phyloP scores from a whole-genome alignment of 2,888 invertebrate genomes.

The Choristoneura rosaceana region DNA sequence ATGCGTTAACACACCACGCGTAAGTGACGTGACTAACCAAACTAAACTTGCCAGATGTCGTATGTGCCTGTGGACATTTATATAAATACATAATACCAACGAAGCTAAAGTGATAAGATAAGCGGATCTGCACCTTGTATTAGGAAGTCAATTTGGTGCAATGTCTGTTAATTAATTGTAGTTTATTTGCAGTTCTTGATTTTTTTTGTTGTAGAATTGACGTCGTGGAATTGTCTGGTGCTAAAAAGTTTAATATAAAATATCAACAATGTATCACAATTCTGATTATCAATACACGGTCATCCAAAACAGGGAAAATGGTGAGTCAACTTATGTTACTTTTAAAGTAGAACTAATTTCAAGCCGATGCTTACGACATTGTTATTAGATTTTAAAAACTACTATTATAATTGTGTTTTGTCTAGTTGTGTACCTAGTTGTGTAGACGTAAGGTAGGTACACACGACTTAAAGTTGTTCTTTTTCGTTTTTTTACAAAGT shows the following conservation, averaged over 20 bases:
- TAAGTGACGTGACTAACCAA: constrained; percentile 8
- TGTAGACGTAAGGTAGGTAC: too few species aligned
- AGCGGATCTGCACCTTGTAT: constrained; percentile 12
- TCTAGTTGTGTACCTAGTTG: too few species aligned
- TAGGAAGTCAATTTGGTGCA: constrained; percentile 4
- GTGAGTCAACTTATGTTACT: constrained; percentile 56
- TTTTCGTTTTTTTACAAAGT: too few species aligned
- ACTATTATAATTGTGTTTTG: too few species aligned
- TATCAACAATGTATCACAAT: constrained; percentile 65
- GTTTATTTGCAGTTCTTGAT: neutral
- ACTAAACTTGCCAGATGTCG: constrained; percentile 6
- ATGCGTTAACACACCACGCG: constrained; percentile 8
- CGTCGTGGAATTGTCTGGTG: neutral
- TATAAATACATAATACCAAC: constrained; percentile 28
- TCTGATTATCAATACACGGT: constrained; percentile 73
- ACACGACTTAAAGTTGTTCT: too few species aligned
- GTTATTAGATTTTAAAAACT: too few species aligned
- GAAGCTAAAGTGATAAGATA: constrained; percentile 35
- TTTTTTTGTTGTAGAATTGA: neutral
- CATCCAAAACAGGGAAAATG: constrained; percentile 68
- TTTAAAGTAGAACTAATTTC: neutral
- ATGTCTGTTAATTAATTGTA: neutral
- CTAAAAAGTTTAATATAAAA: constrained; percentile 12
- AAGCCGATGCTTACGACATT: too few species aligned
- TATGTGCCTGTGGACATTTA: constrained; percentile 18